Base-by-base conservation (phyloP, 1,140 invertebrate species). In the Campoletis sonorensis region DNA sequence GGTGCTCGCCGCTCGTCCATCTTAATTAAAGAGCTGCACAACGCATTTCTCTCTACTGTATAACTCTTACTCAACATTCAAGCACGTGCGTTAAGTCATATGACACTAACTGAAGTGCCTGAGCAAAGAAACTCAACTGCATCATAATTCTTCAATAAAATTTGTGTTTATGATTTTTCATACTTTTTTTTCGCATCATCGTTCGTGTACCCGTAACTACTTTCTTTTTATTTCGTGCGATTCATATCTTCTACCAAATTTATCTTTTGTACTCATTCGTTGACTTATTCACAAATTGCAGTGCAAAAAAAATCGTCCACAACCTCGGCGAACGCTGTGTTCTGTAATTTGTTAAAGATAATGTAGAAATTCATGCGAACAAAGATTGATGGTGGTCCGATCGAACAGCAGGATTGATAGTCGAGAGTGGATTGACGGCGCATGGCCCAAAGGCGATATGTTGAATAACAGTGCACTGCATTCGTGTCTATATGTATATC, bases 11-110 rank as follows among this genome's bases (percentile, higher is more conserved):
- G 75, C 81, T 85, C 80, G 82, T 87, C 84, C 78, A 79, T 86
- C 81, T 85, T 86, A 87, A 87, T 87, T 87, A 87, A 84, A n/a
- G 73, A 76, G 51, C 49, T 76, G 73, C 51, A 61, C 58, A 27
- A 51, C 73, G 16, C 73, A 58, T 58, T 51, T 30, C 71, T 51
- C 2, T 18, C 2, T 18, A 13, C 73, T 58, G 37, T 51, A 1
- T 23, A 1, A 23, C 18, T 27, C 49, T 77, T 58, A 5, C 15
- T 13, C 75, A 23, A 21, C 11, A 4, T 21, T 23, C 58, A 23
- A 4, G 4, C n/a, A 21, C 58, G n/a, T 64, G 4, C 8, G 16
- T 64, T 16, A 21, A 54, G 51, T 21, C n/a, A 54, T 21, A 23
- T 5, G 23, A 5, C 23, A 23, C 4, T 23, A 64, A 64, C 58